phyloP scores from a whole-genome alignment of 2,888 invertebrate genomes.

The Ophion ventricosus region DNA sequence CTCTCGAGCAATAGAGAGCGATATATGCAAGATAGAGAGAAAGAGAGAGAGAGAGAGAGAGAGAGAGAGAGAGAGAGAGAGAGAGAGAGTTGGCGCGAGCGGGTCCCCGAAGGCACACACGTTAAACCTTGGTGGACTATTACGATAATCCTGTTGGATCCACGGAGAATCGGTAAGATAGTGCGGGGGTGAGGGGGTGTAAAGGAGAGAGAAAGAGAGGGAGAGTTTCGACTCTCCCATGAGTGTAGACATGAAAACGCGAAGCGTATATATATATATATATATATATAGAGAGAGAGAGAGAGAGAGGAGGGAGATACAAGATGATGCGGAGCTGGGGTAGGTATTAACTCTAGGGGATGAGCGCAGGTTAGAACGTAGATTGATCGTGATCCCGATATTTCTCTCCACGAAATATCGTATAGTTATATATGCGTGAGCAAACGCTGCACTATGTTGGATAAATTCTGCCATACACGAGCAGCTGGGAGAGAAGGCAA shows the following conservation, averaged over 20 bases:
- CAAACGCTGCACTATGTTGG: slow-evolving; percentile 5
- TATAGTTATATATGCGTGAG: slow-evolving; percentile 11
- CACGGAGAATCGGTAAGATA: slow-evolving; percentile 67
- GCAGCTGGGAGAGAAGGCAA: slow-evolving; percentile 28
- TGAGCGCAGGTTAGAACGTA: slow-evolving; percentile 58
- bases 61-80: slow-evolving; percentile 19
- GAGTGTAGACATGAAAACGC: slow-evolving; percentile 26
- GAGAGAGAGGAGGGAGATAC: slow-evolving; percentile 25
- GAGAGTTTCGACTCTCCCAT: slow-evolving; percentile 52
- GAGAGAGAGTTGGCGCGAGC: slow-evolving; percentile 44
- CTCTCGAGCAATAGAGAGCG: not conserved
- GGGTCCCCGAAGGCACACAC: slow-evolving; percentile 72
- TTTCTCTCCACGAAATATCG: slow-evolving; percentile 56
- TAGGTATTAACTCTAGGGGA: slow-evolving; percentile 71
- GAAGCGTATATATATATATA: not conserved
- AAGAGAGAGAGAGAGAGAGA: not conserved
- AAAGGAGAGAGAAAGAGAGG: slow-evolving; percentile 28
- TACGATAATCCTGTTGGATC: slow-evolving; percentile 81
- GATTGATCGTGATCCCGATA: slow-evolving; percentile 72
- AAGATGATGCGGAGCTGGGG: slow-evolving; percentile 47
- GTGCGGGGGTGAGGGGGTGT: slow-evolving; percentile 48
- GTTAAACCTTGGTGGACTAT: slow-evolving; percentile 78
- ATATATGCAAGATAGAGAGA: not conserved
- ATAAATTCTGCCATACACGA: slow-evolving; percentile 12
- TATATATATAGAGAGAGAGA: no score